Evolutionary conservation across 2,113 vertebrate species (phyloP).

Genomic region (Ardeotis arabs): DNA sequence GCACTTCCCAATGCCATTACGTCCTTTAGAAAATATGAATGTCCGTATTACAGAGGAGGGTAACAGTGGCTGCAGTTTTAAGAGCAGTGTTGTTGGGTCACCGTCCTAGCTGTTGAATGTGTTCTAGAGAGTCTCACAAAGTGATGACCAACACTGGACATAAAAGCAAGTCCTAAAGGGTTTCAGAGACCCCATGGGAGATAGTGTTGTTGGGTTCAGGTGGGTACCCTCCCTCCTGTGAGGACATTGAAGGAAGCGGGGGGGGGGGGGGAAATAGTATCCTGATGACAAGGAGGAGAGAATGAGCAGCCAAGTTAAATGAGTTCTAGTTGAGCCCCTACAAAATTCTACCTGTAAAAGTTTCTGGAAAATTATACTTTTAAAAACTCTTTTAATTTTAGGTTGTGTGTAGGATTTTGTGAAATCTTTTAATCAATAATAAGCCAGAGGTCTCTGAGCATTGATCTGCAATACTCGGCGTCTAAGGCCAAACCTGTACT

Average conservation of each 20-base stretch:
- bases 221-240: neutral
- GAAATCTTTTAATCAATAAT: neutral
- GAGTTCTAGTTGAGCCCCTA: neutral
- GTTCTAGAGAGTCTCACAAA: neutral
- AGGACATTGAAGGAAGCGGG: neutral
- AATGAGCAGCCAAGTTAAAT: neutral
- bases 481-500: neutral
- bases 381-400: neutral
- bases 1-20: neutral
- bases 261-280: too few species aligned
- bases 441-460: neutral
- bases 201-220: neutral
- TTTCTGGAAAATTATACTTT: neutral
- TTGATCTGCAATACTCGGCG: accelerated
- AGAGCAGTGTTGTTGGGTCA: neutral
- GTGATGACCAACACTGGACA: neutral
- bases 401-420: neutral
- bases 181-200: neutral
- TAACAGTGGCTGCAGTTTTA: neutral
- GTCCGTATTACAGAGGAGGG: neutral
- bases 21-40: neutral
- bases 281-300: neutral
- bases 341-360: neutral
- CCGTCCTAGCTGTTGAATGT: neutral
- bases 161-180: neutral